These are phyloP conservation scores for Stenotaenia linearis DNA, from an alignment of 2,888 invertebrate genomes.

Conservation along the genomic window DNA sequence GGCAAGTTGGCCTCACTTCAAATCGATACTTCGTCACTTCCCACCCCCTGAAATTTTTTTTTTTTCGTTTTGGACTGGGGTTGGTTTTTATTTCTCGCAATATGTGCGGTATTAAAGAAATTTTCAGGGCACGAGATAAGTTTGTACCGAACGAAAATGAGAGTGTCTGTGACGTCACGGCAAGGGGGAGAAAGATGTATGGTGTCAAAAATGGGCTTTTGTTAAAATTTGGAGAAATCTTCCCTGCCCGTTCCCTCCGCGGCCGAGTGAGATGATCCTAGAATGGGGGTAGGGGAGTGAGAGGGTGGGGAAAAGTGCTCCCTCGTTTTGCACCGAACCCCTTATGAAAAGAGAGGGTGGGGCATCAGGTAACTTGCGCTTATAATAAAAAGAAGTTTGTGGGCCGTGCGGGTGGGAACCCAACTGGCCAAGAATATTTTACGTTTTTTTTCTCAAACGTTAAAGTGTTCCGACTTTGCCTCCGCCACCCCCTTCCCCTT, in stretches of 20 bases:
- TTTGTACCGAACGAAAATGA: not conserved
- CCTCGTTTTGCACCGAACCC: slow-evolving; percentile 10
- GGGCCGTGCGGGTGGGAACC: slow-evolving; percentile 8
- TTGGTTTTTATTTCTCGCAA: not conserved
- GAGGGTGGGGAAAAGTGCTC: not conserved
- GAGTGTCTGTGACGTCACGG: not conserved
- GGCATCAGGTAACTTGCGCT: slow-evolving; percentile 2
- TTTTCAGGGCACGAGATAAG: not conserved
- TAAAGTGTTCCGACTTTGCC: not conserved
- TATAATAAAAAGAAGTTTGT: not conserved
- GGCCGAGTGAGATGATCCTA: not conserved
- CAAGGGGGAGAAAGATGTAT: not conserved
- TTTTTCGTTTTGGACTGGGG: not conserved
- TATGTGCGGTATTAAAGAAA: slow-evolving; percentile 5
- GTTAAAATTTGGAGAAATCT: not conserved
- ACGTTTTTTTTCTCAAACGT: not conserved
- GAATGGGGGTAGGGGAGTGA: not conserved
- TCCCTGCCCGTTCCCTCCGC: not conserved
- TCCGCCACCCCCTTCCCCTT: not conserved
- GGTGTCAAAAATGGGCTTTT: not conserved
- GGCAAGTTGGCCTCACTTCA: not conserved
- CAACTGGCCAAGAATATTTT: slow-evolving; percentile 8
- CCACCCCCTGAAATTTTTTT: not conserved
- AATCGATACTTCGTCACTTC: not conserved
- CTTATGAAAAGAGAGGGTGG: slow-evolving; percentile 12